phyloP scores from a whole-genome alignment of 2,797 vertebrate species.

The Xenentodon cancila region DNA sequence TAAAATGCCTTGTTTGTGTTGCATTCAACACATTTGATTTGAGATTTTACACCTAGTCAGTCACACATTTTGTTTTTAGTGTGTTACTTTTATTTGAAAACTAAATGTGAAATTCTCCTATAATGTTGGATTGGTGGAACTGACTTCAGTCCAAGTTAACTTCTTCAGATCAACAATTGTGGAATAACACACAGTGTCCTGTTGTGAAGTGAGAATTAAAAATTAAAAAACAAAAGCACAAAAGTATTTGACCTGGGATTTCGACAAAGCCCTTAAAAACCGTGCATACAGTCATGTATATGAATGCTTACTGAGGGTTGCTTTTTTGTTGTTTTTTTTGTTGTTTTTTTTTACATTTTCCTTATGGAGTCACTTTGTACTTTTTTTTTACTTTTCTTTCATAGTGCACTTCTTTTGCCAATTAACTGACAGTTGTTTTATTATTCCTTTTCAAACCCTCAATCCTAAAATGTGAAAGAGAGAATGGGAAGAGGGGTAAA shows the following conservation, averaged over 20 bases:
- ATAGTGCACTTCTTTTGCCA: constrained; percentile 58
- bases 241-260: constrained; percentile 47
- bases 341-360: constrained; percentile 52
- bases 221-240: constrained; percentile 58
- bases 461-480: constrained; percentile 57
- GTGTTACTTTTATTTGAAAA: constrained; percentile 6
- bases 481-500: neutral
- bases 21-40: no score
- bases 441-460: constrained; percentile 74
- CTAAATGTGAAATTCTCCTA: neutral
- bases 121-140: neutral
- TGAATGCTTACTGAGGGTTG: constrained; percentile 25
- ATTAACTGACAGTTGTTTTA: constrained; percentile 78
- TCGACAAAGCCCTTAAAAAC: constrained; percentile 56
- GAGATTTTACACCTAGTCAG: no score
- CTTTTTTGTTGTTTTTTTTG: no score
- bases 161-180: constrained; percentile 33
- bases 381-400: constrained; percentile 41
- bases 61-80: no score
- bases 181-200: constrained; percentile 10
- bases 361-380: constrained; percentile 71
- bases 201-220: constrained; percentile 39
- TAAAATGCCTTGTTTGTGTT: no score
- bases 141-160: constrained; percentile 28
- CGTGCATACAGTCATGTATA: neutral